Conservation (phyloP, 2,113 vertebrate genomes). For the Stigmatopora nigra region DNA sequence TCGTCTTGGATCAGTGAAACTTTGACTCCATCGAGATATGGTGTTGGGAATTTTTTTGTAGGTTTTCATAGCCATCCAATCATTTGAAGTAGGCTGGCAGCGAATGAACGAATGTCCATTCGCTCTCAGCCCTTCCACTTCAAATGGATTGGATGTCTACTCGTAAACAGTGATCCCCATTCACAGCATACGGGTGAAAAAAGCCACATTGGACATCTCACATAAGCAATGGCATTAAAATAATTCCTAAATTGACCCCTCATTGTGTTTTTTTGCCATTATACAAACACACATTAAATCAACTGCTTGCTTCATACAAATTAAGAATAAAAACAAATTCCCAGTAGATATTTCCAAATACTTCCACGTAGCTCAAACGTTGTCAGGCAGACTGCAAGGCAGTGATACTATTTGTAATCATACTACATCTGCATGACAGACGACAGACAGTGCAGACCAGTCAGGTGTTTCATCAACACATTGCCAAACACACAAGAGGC, state of each 20-base stretch:
- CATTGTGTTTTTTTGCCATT: not conserved
- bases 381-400: conserved; percentile 31
- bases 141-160: too few species aligned
- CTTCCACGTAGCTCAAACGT: conserved; percentile 40
- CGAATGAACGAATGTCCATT: too few species aligned
- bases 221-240: not conserved
- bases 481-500: conserved; percentile 21
- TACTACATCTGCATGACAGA: conserved; percentile 33
- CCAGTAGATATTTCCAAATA: not conserved
- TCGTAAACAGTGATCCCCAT: too few species aligned
- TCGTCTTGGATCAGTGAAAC: not conserved
- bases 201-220: too few species aligned
- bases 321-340: too few species aligned
- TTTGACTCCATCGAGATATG: not conserved
- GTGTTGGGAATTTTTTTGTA: too few species aligned
- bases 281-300: not conserved
- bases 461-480: conserved; percentile 61
- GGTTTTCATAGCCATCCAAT: too few species aligned
- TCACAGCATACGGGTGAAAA: too few species aligned
- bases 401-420: conserved; percentile 48
- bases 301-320: not conserved
- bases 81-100: too few species aligned
- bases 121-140: too few species aligned
- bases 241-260: not conserved
- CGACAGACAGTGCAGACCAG: conserved; percentile 32